Conservation (phyloP, 2,113 vertebrate species). For the Cepphus grylle region DNA sequence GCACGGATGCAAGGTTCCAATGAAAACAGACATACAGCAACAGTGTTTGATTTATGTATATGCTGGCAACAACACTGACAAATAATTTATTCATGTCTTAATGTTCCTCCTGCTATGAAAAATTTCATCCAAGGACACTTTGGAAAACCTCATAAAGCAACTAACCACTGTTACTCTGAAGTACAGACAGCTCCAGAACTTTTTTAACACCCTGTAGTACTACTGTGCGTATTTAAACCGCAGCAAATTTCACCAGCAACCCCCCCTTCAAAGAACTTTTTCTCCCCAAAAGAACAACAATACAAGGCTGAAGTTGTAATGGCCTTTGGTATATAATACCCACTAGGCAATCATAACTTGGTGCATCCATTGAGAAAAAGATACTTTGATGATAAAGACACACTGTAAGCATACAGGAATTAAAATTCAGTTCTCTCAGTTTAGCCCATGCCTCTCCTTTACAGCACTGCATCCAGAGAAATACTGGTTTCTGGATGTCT, state of each 20-base stretch:
- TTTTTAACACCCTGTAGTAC: not conserved
- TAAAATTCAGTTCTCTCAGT: not conserved
- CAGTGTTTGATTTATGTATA: not conserved
- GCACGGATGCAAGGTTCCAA: not conserved
- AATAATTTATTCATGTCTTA: constrained; percentile 1
- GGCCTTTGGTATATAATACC: not conserved
- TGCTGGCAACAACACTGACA: not conserved
- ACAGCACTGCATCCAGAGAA: not conserved
- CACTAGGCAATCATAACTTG: not conserved
- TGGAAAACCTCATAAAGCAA: not conserved
- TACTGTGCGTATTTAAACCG: not conserved
- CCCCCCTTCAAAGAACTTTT: not conserved
- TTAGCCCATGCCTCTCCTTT: not conserved
- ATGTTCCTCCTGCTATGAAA: not conserved
- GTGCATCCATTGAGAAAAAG: not conserved
- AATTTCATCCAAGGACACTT: not conserved
- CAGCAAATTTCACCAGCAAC: not conserved
- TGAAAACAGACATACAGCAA: not conserved
- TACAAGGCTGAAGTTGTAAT: not conserved
- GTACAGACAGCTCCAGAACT: not conserved
- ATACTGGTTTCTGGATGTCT: not conserved
- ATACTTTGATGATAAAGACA: not conserved
- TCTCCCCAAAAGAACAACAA: not conserved
- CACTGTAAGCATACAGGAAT: not conserved
- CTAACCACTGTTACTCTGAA: not conserved